phyloP scores from a whole-genome alignment of 2,113 vertebrate species.

The Galeopterus variegatus region DNA sequence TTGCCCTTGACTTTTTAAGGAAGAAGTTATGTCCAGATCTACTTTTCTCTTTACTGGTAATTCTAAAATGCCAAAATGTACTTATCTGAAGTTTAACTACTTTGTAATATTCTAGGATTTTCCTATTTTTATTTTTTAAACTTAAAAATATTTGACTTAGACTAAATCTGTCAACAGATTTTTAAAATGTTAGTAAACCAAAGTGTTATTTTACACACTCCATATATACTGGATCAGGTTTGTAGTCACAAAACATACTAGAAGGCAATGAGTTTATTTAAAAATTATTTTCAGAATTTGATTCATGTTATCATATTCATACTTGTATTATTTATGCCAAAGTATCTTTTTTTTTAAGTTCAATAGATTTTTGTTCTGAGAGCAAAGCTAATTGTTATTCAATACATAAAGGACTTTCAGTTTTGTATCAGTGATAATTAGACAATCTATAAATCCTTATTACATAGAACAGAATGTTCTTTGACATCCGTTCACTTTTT shows the following conservation, averaged over 20 bases:
- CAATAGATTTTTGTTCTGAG: slow-evolving; percentile 61
- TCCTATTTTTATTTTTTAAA: slow-evolving; percentile 26
- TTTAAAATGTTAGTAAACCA: slow-evolving; percentile 31
- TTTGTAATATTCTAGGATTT: neutral
- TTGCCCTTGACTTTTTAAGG: neutral
- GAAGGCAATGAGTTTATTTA: slow-evolving; percentile 13
- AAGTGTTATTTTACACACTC: neutral
- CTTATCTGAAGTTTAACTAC: slow-evolving; percentile 26
- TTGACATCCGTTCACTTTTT: slow-evolving; percentile 75
- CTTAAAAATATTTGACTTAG: neutral
- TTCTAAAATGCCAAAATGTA: slow-evolving; percentile 41
- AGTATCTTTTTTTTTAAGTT: slow-evolving; percentile 60
- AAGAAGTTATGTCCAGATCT: neutral
- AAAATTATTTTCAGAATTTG: neutral
- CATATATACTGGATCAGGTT: neutral
- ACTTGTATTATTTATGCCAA: slow-evolving; percentile 45
- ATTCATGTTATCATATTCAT: slow-evolving; percentile 32
- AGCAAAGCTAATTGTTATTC: slow-evolving; percentile 64
- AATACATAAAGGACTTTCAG: slow-evolving; percentile 71
- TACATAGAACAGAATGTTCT: slow-evolving; percentile 70
- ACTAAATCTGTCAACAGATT: neutral
- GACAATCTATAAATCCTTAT: slow-evolving; percentile 70
- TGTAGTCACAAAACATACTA: slow-evolving; percentile 14
- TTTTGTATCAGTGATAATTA: slow-evolving; percentile 75
- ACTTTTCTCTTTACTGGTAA: neutral